A percentile compares a stretch with the other conserved stretches of the same genome.
These are phyloP conservation scores for Papilio helenus DNA, from an alignment of 1,140 invertebrate species.

Conservation along the genomic window DNA sequence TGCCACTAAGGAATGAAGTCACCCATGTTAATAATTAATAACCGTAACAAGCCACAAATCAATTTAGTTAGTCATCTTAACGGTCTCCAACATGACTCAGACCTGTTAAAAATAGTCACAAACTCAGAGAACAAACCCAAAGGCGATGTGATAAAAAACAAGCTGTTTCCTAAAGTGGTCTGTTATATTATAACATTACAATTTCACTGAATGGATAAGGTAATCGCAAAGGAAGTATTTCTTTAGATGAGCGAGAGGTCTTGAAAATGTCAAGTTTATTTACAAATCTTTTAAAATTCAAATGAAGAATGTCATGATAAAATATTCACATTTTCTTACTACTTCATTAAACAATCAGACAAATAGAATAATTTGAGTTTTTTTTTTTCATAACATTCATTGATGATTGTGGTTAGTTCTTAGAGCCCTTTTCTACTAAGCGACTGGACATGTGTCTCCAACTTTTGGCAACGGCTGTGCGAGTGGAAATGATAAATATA, in stretches of 20 bases:
- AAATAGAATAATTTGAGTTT: not conserved
- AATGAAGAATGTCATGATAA: not conserved
- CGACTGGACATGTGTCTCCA: not conserved
- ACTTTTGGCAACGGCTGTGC: not conserved
- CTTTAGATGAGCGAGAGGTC: not conserved
- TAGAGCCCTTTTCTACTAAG: not conserved
- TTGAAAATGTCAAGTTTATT: not conserved
- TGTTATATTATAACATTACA: not conserved
- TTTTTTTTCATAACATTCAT: not conserved
- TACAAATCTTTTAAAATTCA: not conserved
- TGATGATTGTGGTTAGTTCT: not conserved
- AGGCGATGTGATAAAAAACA: not conserved
- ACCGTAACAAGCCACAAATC: conserved; percentile 74
- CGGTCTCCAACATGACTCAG: conserved; percentile 57
- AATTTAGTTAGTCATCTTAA: conserved; percentile 75
- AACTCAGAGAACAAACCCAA: conserved; percentile 32
- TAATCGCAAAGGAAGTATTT: not conserved
- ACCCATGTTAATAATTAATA: conserved; percentile 73
- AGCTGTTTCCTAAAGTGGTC: not conserved
- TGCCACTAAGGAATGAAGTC: conserved; percentile 57
- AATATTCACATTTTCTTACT: not conserved
- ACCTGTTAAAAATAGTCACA: conserved; percentile 32
- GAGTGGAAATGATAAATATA: not conserved
- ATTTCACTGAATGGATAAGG: not conserved
- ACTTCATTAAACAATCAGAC: not conserved